These are phyloP conservation scores for Felis chaus DNA, from an alignment of 2,113 vertebrate species.

Conservation along the genomic window DNA sequence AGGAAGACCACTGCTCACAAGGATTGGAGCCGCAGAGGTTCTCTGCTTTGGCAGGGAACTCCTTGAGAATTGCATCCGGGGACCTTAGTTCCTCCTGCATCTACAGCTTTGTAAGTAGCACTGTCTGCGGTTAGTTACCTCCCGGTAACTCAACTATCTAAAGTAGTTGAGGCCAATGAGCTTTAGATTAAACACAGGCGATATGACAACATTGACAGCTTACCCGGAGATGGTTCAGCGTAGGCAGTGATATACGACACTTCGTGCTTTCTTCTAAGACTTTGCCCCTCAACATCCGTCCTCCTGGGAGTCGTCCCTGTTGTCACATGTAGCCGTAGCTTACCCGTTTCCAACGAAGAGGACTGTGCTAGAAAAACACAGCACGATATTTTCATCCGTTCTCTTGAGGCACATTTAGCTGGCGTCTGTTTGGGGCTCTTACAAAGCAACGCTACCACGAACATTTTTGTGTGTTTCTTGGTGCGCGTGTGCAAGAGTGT, in stretches of 20 bases:
- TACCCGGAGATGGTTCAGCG: neutral
- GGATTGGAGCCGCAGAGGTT: no score
- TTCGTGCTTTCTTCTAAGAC: neutral
- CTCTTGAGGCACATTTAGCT: neutral
- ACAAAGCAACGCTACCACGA: fast-evolving
- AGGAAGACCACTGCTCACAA: fast-evolving
- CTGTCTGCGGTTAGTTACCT: neutral
- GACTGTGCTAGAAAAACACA: neutral
- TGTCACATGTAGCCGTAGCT: fast-evolving
- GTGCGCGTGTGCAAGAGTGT: neutral
- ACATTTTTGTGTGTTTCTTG: neutral
- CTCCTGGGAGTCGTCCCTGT: neutral
- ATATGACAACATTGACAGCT: neutral
- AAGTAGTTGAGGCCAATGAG: neutral
- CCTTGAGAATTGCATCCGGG: neutral
- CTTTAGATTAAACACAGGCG: neutral
- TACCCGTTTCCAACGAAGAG: neutral
- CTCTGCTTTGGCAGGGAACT: neutral
- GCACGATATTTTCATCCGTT: fast-evolving
- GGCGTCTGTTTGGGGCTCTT: neutral
- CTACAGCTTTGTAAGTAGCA: neutral
- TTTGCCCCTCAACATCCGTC: neutral
- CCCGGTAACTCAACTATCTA: no score
- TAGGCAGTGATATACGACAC: neutral
- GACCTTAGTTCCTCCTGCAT: neutral